These are phyloP conservation scores for honey bee (Apis mellifera) DNA, from an alignment of 1,140 invertebrate genomes.

Conservation along the genomic window Amel_HAv3.1 CM009936.2:4029001-4029500, in stretches of 20 bases:
- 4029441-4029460: no score
- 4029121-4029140: background rate
- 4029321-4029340: background rate
- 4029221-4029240: background rate
- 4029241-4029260: background rate
- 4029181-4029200: background rate
- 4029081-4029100: conserved; percentile 27
- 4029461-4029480: no score
- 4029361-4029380: background rate
- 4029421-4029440: no score
- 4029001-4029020: conserved; percentile 36
- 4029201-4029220: background rate
- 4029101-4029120: background rate
- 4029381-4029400: background rate
- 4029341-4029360: background rate
- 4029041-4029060: conserved; percentile 25
- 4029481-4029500: no score
- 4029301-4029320: background rate
- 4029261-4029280: background rate
- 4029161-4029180: background rate
- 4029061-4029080: background rate
- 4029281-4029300: background rate
- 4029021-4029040: conserved; percentile 44
- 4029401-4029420: no score
- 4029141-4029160: conserved; percentile 3